Evolutionary conservation across 2,113 vertebrate genomes (phyloP).

Genomic region (Capra hircus): DNA sequence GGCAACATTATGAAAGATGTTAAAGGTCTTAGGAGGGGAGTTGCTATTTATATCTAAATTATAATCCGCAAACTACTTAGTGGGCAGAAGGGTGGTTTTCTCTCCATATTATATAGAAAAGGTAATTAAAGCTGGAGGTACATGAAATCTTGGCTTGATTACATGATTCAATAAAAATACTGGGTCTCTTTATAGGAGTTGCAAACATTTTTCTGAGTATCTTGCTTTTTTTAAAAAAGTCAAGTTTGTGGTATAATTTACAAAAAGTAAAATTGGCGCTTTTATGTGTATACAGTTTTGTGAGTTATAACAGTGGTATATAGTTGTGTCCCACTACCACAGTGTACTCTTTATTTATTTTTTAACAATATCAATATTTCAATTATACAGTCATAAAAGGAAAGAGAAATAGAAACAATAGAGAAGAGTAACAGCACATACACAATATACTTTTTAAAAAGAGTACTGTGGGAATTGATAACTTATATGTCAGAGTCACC

Average conservation of each 20-base stretch:
- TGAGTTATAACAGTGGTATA: not conserved
- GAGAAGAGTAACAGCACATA: not conserved
- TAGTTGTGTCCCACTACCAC: not conserved
- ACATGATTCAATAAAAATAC: not conserved
- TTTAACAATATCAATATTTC: not conserved
- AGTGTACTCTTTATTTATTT: not conserved
- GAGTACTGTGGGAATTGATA: not conserved
- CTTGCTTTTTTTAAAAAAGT: not conserved
- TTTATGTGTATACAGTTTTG: not conserved
- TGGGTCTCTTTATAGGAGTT: not conserved
- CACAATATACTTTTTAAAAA: not conserved
- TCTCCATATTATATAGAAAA: not conserved
- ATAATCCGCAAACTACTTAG: not conserved
- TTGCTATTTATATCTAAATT: not conserved
- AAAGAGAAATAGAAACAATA: not conserved
- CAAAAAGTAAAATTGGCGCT: not conserved
- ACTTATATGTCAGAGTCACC: not conserved
- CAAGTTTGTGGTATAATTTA: not conserved
- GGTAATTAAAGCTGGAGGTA: constrained; percentile 1
- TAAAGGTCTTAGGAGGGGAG: constrained; percentile 3
- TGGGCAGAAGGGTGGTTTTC: not conserved
- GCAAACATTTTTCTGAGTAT: constrained; percentile 8
- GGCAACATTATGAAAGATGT: constrained; percentile 33
- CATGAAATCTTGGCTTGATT: not conserved
- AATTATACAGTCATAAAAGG: not conserved